Percentiles rank a stretch among this genome's conserved stretches.
Evolutionary conservation across 2,888 invertebrate genomes (phyloP).

Genomic region (Meloe dianella): DNA sequence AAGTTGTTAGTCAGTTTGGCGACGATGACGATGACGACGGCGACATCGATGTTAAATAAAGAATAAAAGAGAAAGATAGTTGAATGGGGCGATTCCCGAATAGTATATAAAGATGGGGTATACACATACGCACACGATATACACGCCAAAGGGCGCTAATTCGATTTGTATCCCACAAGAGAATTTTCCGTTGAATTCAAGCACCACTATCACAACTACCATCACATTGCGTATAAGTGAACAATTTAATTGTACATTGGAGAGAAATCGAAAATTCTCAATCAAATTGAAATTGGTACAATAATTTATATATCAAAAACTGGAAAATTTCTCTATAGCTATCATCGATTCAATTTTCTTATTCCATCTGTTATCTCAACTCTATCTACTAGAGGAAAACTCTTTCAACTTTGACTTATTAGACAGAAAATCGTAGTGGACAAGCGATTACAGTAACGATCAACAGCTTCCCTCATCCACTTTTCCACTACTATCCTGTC

Average conservation of each 20-base stretch:
- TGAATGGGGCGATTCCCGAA: constrained; percentile 2
- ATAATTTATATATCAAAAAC: neutral
- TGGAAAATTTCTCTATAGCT: neutral
- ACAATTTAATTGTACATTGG: constrained; percentile 10
- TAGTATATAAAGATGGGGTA: neutral
- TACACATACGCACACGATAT: constrained; percentile 20
- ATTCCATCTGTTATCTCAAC: neutral
- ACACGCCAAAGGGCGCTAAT: constrained; percentile 44
- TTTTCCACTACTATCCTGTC: neutral
- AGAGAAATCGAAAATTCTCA: neutral
- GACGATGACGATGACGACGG: constrained; percentile 43
- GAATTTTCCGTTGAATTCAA: constrained; percentile 13
- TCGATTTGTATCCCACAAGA: constrained; percentile 40
- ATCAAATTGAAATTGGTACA: neutral
- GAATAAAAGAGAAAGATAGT: constrained; percentile 13
- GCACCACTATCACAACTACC: constrained; percentile 4
- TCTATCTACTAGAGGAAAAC: neutral
- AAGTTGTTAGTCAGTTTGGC: constrained; percentile 52
- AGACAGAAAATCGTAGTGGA: constrained; percentile 54
- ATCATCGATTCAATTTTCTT: constrained; percentile 2
- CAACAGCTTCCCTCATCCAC: constrained; percentile 50
- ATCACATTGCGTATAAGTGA: neutral
- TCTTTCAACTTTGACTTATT: constrained; percentile 51
- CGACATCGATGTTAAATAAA: constrained; percentile 13
- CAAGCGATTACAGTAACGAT: constrained; percentile 57